phyloP scores from a whole-genome alignment of 2,797 vertebrate species.

The Ptychobarbus kaznakovi region DNA sequence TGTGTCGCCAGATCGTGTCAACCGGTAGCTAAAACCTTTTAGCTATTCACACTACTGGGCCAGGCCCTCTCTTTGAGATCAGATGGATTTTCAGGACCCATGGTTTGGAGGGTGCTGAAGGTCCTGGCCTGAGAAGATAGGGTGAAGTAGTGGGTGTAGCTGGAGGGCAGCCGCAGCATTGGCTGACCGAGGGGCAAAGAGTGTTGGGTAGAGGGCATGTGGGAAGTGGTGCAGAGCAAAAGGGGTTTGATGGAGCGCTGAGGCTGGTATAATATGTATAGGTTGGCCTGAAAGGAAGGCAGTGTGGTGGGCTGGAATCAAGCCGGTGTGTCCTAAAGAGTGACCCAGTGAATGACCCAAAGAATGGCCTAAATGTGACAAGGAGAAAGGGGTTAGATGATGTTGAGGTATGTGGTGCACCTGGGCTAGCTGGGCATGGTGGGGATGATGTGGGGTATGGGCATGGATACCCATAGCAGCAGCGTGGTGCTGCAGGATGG shows the following conservation, averaged over 20 bases:
- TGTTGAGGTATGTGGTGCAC: conserved; percentile 96
- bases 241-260: conserved; percentile 93
- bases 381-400: conserved; percentile 91
- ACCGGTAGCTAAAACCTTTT: conserved; percentile 15
- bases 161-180: conserved; percentile 92
- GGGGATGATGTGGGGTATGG: conserved; percentile 85
- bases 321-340: conserved; percentile 86
- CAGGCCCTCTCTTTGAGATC: conserved; percentile 47
- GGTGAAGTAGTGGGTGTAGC: conserved; percentile 95
- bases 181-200: conserved; percentile 86
- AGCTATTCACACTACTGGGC: conserved; percentile 48
- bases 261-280: conserved; percentile 97
- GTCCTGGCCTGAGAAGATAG: conserved; percentile 99
- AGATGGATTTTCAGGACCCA: conserved; percentile 84
- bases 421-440: conserved; percentile 92
- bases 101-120: conserved; percentile 98
- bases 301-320: conserved; percentile 93
- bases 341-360: conserved; percentile 92
- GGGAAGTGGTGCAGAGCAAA: conserved; percentile 94
- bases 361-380: conserved; percentile 86
- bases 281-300: conserved; percentile 96
- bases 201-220: conserved; percentile 93
- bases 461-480: conserved; percentile 93
- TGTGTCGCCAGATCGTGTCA: neutral
- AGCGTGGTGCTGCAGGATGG: conserved; percentile 95